phyloP scores from a whole-genome alignment of 30 jellyfish, hydroid and myxozoan genomes.

The Aurelia aurita complex sp. Pacific region DNA sequence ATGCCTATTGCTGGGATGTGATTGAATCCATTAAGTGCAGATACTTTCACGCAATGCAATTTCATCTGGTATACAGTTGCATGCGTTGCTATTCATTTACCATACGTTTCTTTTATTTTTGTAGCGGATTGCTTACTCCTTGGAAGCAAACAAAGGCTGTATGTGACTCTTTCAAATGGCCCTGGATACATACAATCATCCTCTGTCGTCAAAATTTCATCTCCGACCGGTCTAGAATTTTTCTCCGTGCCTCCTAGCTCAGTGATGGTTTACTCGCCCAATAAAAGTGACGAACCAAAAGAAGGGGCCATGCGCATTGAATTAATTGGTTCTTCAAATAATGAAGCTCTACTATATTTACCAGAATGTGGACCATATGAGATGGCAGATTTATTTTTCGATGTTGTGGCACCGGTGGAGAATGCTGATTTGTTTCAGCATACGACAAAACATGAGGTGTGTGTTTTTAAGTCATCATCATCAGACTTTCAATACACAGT shows the following conservation, averaged over 20 bases:
- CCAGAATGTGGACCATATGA: conserved; percentile 90
- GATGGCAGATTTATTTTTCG: conserved; percentile 65
- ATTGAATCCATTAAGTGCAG: too few species aligned
- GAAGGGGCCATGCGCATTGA: conserved; percentile 76
- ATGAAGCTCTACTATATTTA: conserved; percentile 55
- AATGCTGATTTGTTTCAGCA: conserved; percentile 30
- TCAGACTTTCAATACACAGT: too few species aligned
- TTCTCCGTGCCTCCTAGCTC: conserved; percentile 66
- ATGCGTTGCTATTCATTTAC: background rate
- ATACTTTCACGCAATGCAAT: too few species aligned
- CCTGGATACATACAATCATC: conserved; percentile 80
- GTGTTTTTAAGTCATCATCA: background rate
- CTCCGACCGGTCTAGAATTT: conserved; percentile 85
- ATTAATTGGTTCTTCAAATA: conserved; percentile 1
- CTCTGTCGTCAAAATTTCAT: conserved; percentile 66
- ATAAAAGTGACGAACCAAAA: conserved; percentile 65
- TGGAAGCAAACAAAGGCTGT: conserved; percentile 83
- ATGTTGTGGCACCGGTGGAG: conserved; percentile 84
- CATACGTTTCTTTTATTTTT: background rate
- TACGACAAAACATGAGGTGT: conserved; percentile 82
- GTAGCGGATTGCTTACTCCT: conserved; percentile 73
- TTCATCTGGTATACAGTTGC: too few species aligned
- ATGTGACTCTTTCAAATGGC: conserved; percentile 87
- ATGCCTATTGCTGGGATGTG: too few species aligned
- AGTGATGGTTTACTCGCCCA: conserved; percentile 66